A percentile compares a stretch with the other conserved stretches of the same genome.
Evolutionary conservation across 2,113 vertebrate genomes (phyloP).

Genomic region (Trachemys scripta): DNA sequence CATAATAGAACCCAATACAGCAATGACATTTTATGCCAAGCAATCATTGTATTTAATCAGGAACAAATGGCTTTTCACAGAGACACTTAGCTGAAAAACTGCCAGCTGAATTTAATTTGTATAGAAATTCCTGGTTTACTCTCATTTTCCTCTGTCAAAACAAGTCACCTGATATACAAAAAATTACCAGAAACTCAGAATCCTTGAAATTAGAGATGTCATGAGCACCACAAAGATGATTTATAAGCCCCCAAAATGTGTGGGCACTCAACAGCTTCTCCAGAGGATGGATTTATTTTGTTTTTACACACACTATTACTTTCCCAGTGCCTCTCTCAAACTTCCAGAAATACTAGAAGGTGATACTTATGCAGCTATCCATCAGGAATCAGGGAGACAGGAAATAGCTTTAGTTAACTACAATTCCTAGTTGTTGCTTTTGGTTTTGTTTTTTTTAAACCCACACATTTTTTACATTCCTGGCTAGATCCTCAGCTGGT

Average conservation of each 20-base stretch:
- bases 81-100: neutral
- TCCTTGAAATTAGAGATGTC: neutral
- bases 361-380: neutral
- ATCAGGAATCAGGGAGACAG: neutral
- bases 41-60: neutral
- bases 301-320: neutral
- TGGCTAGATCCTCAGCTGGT: neutral
- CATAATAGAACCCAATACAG: neutral
- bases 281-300: neutral
- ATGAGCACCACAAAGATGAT: neutral
- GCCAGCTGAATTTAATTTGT: neutral
- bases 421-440: neutral
- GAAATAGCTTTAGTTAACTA: neutral
- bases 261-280: neutral
- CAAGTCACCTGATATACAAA: neutral
- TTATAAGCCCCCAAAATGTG: neutral
- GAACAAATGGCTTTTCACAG: neutral
- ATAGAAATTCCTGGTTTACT: neutral
- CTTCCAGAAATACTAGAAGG: neutral
- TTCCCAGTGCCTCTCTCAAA: neutral
- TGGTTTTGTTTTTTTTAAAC: neutral
- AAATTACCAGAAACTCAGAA: neutral
- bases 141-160: neutral
- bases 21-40: neutral
- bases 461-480: neutral